Percentiles rank a stretch among this genome's conserved stretches.
Evolutionary conservation across 2,888 invertebrate genomes (phyloP).

Genomic region (Tenthredo notha): DNA sequence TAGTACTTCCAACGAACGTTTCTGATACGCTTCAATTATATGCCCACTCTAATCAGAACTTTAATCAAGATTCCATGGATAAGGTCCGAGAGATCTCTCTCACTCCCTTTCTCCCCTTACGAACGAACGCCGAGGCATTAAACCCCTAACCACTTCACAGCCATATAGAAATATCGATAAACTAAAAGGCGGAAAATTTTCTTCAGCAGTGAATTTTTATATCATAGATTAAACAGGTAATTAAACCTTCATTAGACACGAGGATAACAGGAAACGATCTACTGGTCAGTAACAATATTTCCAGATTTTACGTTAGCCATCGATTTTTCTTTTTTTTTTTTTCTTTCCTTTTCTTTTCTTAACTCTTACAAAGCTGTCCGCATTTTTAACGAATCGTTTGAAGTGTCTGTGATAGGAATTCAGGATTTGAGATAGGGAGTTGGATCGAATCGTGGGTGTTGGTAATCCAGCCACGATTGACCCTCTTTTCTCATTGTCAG

Average conservation of each 20-base stretch:
- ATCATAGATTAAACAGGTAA: not conserved
- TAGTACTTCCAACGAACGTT: conserved; percentile 16
- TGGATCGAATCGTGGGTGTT: not conserved
- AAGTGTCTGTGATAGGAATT: conserved; percentile 12
- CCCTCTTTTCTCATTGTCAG: conserved; percentile 46
- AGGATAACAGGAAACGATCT: not conserved
- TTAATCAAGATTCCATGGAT: conserved; percentile 44
- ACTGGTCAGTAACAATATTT: not conserved
- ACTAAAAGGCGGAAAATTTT: not conserved
- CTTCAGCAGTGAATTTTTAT: not conserved
- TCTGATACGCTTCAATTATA: conserved; percentile 38
- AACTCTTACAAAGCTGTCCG: not conserved
- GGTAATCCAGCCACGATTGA: conserved; percentile 46
- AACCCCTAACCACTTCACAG: not conserved
- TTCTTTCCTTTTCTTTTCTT: not conserved
- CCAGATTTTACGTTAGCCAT: not conserved
- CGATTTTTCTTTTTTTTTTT: not conserved
- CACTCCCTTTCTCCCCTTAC: not conserved
- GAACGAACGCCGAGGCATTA: not conserved
- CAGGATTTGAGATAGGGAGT: not conserved
- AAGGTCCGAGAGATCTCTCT: conserved; percentile 24
- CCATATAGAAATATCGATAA: not conserved
- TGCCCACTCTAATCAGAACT: conserved; percentile 47
- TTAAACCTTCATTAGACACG: not conserved
- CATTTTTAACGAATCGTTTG: conserved; percentile 15